Evolutionary conservation across 2,113 vertebrate genomes (phyloP).

Genomic region (Tylochromis polylepis): DNA sequence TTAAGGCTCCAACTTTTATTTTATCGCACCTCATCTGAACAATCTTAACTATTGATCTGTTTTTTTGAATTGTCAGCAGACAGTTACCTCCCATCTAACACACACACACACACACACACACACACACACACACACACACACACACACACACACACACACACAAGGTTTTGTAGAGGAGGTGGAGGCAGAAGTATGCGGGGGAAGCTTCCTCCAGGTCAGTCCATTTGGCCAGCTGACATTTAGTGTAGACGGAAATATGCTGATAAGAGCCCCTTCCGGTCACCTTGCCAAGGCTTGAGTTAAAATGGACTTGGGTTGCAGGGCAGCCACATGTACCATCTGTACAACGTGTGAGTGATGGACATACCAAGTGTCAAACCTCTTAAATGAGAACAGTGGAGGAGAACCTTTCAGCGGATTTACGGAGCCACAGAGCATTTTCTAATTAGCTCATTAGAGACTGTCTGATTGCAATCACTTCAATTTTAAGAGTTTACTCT

Average conservation of each 20-base stretch:
- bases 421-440: conserved; percentile 28
- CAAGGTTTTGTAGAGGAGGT: background rate
- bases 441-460: conserved; percentile 63
- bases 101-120: background rate
- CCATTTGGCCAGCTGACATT: background rate
- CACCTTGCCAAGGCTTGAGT: conserved; percentile 35
- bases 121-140: background rate
- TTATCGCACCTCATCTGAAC: background rate
- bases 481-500: conserved; percentile 25
- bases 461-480: conserved; percentile 69
- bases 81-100: background rate
- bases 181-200: background rate
- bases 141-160: background rate
- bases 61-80: conserved; percentile 3
- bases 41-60: background rate
- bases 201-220: background rate
- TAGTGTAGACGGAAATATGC: background rate
- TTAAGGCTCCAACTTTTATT: background rate
- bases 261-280: conserved; percentile 23
- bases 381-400: background rate
- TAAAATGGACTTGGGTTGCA: background rate
- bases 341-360: background rate
- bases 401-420: conserved; percentile 29
- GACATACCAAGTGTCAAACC: conserved; percentile 8
- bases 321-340: background rate